Conservation (phyloP, 2,113 vertebrate species). For the Collichthys lucidus region DNA sequence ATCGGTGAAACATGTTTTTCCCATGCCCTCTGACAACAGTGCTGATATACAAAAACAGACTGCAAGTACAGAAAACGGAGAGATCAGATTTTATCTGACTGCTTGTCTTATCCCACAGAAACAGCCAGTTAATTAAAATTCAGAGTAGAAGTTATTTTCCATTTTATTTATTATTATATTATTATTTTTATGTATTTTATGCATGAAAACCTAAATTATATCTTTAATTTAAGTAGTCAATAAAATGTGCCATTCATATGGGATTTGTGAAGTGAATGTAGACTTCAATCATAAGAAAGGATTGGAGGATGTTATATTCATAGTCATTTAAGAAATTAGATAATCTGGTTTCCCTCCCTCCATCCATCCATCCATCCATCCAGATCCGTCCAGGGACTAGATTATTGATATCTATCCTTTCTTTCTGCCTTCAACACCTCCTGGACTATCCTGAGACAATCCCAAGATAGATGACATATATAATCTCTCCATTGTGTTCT, state of each 20-base stretch:
- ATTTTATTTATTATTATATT: background rate
- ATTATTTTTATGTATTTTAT: background rate
- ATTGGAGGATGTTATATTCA: too few relatives aligned
- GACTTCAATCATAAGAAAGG: too few relatives aligned
- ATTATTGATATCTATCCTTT: too few relatives aligned
- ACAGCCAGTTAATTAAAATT: background rate
- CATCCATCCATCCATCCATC: too few relatives aligned
- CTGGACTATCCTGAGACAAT: too few relatives aligned
- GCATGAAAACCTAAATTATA: background rate
- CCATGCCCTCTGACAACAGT: constrained; percentile 51
- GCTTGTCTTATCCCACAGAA: constrained; percentile 38
- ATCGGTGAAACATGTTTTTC: constrained; percentile 52
- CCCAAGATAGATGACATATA: too few relatives aligned
- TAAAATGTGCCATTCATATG: too few relatives aligned
- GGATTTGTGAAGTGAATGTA: background rate
- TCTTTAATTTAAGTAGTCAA: background rate
- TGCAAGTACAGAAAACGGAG: constrained; percentile 13
- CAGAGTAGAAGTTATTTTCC: background rate
- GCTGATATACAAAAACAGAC: constrained; percentile 43
- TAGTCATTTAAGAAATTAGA: too few relatives aligned
- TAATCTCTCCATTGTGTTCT: background rate
- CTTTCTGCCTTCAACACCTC: too few relatives aligned
- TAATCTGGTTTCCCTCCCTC: too few relatives aligned
- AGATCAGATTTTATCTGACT: constrained; percentile 28
- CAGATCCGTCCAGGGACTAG: too few relatives aligned